Evolutionary conservation across 1,140 invertebrate genomes (phyloP), one percentile per base, ranked within the genome.

Genomic region (Apis laboriosa): DNA sequence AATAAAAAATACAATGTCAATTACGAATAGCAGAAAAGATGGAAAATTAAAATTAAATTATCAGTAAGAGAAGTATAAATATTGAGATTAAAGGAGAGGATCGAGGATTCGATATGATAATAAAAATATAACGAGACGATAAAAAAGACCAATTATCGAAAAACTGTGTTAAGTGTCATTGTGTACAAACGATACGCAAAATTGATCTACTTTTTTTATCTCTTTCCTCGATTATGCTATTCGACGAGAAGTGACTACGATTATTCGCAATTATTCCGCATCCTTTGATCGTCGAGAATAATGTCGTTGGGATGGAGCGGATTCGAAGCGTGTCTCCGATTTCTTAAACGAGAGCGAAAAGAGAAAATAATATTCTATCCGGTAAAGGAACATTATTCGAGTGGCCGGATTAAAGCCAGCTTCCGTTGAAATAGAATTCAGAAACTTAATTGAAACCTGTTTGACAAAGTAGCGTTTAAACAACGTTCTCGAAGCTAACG

Each of bases 381-480:
- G n/a, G 43, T 43, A 24, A 28, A 56, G 21, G 17, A 66, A 66
- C 34, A 63, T 64, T 56, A 64, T 55, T 80, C 51, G 53, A 53
- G 19, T n/a, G 21, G 19, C 49, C 19, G 28, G 53, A 78, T 68
- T 68, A 68, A 56, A 17, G 8, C 13, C 21, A 21, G 56, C 72
- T 21, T 43, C 49, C 53, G 53, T 66, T 67, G 51, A 55, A 67
- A 63, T 19, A 67, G 56, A 43, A 43, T 43, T 51, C 61, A 34
- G 53, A 68, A 77, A 77, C 28, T 56, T 43, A 49, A 77, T 77
- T 68, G 53, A 43, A 77, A 28, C 24, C 9, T 56, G 24, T 8
- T 55, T 58, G 12, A 66, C 55, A 24, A 58, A 51, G 76, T 58
- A 58, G 28, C 76, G 21, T 77, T 77, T 68, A 63, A 76, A 76